phyloP scores from a whole-genome alignment of 2,113 vertebrate species.

The Puma concolor region DNA sequence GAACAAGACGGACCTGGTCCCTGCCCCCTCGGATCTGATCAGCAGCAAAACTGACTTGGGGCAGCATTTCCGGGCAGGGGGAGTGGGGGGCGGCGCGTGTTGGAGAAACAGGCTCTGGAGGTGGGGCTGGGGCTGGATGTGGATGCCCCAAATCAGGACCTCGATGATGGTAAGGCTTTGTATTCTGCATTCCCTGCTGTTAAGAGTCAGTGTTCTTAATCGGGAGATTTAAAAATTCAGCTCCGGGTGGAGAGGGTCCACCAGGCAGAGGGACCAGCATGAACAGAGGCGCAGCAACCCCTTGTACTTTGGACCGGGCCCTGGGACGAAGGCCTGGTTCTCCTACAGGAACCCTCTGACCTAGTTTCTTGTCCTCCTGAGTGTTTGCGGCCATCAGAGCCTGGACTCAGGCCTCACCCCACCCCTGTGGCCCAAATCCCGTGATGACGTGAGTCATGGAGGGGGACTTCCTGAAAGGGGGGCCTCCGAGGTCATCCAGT shows the following conservation, averaged over 20 bases:
- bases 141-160: background rate
- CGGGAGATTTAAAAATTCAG: too few species aligned
- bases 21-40: background rate
- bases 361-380: background rate
- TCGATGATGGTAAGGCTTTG: accelerated
- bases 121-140: accelerated
- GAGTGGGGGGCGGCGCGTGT: background rate
- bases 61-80: background rate
- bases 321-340: background rate
- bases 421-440: background rate
- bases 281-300: accelerated
- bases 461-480: background rate
- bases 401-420: background rate
- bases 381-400: background rate
- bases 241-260: background rate
- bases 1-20: background rate
- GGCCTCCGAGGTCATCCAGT: background rate
- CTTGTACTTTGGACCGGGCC: background rate
- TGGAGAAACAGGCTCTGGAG: background rate
- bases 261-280: background rate
- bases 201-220: background rate
- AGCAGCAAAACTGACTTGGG: background rate
- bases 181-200: accelerated
- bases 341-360: background rate
- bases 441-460: background rate